phyloP scores from a whole-genome alignment of 1,140 invertebrate genomes.

The Agrilus planipennis region DNA sequence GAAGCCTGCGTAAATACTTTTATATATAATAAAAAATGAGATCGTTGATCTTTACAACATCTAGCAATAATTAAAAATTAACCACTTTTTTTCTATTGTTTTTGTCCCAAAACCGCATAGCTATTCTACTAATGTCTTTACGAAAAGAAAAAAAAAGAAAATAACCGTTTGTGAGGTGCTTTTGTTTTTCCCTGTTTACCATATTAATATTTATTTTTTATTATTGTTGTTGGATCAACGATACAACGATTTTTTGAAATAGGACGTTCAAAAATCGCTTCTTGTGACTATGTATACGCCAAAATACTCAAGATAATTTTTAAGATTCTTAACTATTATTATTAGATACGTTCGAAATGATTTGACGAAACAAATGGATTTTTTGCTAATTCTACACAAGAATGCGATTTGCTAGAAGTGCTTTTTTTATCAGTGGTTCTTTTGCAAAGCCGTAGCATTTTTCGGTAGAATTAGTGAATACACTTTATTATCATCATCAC shows the following conservation, averaged over 20 bases:
- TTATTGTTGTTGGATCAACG: no score
- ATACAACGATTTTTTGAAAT: conserved; percentile 12
- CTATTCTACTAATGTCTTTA: not conserved
- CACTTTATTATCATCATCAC: no score
- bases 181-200: conserved; percentile 8
- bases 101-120: conserved; percentile 2
- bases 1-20: conserved; percentile 5
- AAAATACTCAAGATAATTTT: conserved; percentile 18
- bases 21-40: conserved; percentile 2
- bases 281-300: conserved; percentile 20
- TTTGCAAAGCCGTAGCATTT: no score
- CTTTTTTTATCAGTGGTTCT: no score
- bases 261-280: conserved; percentile 16
- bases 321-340: conserved; percentile 8
- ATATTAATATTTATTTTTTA: no score
- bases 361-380: not conserved
- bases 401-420: not conserved
- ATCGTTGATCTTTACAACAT: conserved; percentile 1
- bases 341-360: conserved; percentile 8
- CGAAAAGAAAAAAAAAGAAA: not conserved
- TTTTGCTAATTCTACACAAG: not conserved
- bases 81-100: not conserved
- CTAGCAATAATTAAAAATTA: not conserved
- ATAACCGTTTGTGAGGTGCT: not conserved
- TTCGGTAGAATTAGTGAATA: no score